These are phyloP conservation scores for Chrysolina americana DNA, from an alignment of 2,888 invertebrate genomes.

Conservation along the genomic window DNA sequence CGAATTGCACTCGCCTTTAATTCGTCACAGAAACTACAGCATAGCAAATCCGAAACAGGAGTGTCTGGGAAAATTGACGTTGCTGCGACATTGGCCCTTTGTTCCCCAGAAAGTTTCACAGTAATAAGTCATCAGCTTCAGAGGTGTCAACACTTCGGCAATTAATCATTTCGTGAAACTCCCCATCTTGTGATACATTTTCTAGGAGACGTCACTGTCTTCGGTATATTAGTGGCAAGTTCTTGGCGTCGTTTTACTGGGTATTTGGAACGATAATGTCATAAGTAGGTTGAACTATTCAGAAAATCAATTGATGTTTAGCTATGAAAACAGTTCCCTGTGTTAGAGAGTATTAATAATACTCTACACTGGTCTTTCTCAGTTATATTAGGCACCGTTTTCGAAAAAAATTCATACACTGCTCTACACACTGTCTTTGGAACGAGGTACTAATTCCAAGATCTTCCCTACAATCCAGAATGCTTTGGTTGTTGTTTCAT, in stretches of 20 bases:
- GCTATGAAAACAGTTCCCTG: too few relatives aligned
- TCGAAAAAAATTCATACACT: too few relatives aligned
- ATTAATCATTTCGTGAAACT: constrained; percentile 66
- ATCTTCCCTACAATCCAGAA: too few relatives aligned
- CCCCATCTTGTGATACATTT: constrained; percentile 56
- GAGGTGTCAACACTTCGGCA: constrained; percentile 64
- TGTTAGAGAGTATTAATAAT: too few relatives aligned
- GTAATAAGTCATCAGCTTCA: constrained; percentile 66
- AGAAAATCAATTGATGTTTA: too few relatives aligned
- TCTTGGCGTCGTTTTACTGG: background rate
- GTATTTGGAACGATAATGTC: background rate
- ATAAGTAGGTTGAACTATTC: too few relatives aligned
- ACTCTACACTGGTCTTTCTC: too few relatives aligned
- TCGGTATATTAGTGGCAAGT: constrained; percentile 7
- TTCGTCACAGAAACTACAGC: constrained; percentile 59
- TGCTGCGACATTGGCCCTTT: constrained; percentile 60
- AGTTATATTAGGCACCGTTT: too few relatives aligned
- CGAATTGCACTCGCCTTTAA: constrained; percentile 66
- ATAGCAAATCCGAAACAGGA: constrained; percentile 63
- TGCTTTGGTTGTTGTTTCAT: too few relatives aligned
- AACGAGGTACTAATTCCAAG: too few relatives aligned
- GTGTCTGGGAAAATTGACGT: constrained; percentile 64
- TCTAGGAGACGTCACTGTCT: constrained; percentile 46
- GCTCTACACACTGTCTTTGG: too few relatives aligned
- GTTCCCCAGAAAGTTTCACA: constrained; percentile 50